Base-by-base conservation (phyloP, 2,888 invertebrate genomes). In the Halictus ligatus region DNA sequence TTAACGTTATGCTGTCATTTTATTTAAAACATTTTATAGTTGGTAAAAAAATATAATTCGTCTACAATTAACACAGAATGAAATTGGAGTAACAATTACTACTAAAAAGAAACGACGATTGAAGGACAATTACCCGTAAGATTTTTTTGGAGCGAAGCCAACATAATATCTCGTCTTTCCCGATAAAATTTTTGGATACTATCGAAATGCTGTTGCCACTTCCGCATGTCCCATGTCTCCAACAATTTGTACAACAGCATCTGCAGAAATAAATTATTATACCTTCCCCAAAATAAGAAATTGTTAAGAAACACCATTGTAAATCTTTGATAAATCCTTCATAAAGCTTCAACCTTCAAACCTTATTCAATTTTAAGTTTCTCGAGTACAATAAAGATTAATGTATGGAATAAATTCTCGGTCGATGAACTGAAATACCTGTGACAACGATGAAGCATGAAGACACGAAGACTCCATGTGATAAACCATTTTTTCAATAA, bases 381-480 rank as follows among this genome's bases (percentile, higher is more conserved):
- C 8, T 54, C 54, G 21, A 21, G 21, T 21, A 21, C 54, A 21
- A 54, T 21, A 21, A 21, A 21, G 21, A 21, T 21, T 54, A 54
- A 54, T 10, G n/a, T 64, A 15, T 0, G 13, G 7, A 29, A 64
- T 64, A 64, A 7, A 64, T 15, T 64, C 1, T 8, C n/a, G 58
- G 4, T n/a, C 4, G n/a, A 58, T n/a, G n/a, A n/a, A n/a, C 29
- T 15, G 2, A 29, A 29, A 18, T 67, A 96, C 98, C 96, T 97
- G 97, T 10, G 97, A 96, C 67, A 97, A 91, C 3, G 96, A 96
- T 71, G 97, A 96, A 8, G 96, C 94, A 91, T 97, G 97, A 73
- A 97, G 93, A 78, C 96, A 95, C 0, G 97, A 96, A 13, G 96
- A 96, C 91, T 97, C 97, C 89, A 97, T 96, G 91, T 98, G 97